Evolutionary conservation across 2,888 invertebrate species (phyloP).

Genomic region (Leptopilina drosophilae): DNA sequence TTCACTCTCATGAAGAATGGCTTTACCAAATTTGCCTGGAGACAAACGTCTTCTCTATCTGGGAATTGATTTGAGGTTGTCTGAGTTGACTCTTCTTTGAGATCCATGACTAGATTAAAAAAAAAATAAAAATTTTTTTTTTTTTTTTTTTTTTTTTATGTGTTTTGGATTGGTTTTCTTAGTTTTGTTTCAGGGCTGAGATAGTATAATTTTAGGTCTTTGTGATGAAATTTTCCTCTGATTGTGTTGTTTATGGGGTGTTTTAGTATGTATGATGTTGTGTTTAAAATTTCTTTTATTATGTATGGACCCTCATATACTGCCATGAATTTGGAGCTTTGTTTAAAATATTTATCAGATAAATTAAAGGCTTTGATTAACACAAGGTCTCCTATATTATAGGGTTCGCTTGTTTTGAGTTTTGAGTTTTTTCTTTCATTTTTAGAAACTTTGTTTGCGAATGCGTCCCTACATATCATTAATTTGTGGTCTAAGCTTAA

Average conservation of each 20-base stretch:
- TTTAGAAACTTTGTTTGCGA: neutral
- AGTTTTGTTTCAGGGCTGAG: too few relatives aligned
- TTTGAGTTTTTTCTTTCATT: neutral
- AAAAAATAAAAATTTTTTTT: too few relatives aligned
- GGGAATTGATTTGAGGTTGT: too few relatives aligned
- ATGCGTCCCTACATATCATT: neutral
- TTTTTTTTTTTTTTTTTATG: too few relatives aligned
- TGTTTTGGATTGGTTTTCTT: too few relatives aligned
- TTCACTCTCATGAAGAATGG: too few relatives aligned
- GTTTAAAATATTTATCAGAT: neutral
- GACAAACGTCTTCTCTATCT: too few relatives aligned
- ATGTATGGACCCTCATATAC: neutral
- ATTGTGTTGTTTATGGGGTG: neutral
- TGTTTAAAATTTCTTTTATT: neutral
- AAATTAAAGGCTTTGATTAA: neutral
- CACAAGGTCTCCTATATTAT: neutral
- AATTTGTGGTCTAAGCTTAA: neutral
- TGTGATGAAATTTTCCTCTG: neutral
- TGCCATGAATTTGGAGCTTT: neutral
- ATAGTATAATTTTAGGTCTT: too few relatives aligned
- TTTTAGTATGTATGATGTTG: neutral
- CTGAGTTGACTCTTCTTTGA: too few relatives aligned
- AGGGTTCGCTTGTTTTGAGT: neutral
- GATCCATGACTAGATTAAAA: too few relatives aligned
- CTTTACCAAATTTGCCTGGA: too few relatives aligned